A percentile compares a stretch with the other conserved stretches of the same genome.
phyloP scores from a whole-genome alignment of 2,113 vertebrate genomes.

The Phodopus roborovskii region DNA sequence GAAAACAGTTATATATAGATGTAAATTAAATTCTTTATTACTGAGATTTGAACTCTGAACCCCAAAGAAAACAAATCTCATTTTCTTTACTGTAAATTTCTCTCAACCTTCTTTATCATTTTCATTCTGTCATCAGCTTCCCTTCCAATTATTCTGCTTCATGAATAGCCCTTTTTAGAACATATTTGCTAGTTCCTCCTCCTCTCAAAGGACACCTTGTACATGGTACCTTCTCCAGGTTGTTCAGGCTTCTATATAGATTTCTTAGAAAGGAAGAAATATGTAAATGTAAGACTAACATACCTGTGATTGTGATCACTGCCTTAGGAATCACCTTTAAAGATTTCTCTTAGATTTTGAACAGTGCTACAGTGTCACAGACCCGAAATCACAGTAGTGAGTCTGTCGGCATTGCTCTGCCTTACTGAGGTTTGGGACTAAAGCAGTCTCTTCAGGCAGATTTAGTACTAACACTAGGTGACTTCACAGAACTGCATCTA shows the following conservation, averaged over 20 bases:
- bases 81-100: background rate
- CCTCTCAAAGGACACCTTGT: background rate
- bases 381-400: background rate
- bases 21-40: constrained; percentile 28
- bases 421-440: background rate
- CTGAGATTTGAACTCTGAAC: constrained; percentile 3
- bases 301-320: background rate
- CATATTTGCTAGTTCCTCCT: background rate
- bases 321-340: background rate
- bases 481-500: background rate
- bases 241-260: background rate
- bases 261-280: background rate
- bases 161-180: background rate
- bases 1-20: constrained; percentile 31
- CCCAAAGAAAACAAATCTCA: background rate
- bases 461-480: background rate
- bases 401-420: background rate
- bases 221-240: background rate
- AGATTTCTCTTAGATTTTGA: background rate
- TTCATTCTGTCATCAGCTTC: background rate
- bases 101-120: background rate
- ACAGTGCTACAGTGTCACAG: background rate
- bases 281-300: background rate
- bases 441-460: background rate
- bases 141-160: background rate